Evolutionary conservation across 2,113 vertebrate genomes (phyloP).

Genomic region (Pollachius pollachius): DNA sequence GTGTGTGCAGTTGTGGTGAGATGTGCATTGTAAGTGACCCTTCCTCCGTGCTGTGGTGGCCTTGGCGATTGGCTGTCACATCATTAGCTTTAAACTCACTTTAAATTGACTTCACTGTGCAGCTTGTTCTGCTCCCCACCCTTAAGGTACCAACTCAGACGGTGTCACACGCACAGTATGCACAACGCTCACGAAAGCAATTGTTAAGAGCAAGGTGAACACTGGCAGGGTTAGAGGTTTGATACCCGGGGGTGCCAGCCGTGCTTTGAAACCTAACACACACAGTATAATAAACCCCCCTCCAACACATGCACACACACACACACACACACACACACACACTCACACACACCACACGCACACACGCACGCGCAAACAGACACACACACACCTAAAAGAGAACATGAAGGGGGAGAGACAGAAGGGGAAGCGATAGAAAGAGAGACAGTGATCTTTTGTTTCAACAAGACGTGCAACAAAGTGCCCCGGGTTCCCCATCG

Average conservation of each 20-base stretch:
- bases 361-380: background rate
- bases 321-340: background rate
- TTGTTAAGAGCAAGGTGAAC: no score
- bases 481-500: no score
- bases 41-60: background rate
- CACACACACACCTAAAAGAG: background rate
- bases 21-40: background rate
- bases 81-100: no score
- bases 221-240: no score
- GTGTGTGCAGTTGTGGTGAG: background rate
- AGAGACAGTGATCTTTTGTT: no score
- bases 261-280: background rate
- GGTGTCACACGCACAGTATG: conserved; percentile 7
- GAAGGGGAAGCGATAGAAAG: no score
- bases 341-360: background rate
- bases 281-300: background rate
- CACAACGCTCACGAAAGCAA: background rate
- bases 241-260: no score
- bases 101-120: conserved; percentile 22
- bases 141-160: conserved; percentile 31
- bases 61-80: no score
- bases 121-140: conserved; percentile 22
- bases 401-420: no score
- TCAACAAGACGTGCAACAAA: no score
- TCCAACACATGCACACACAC: background rate